These are phyloP conservation scores for Spea bombifrons DNA, from an alignment of 2,113 vertebrate species.

Conservation along the genomic window DNA sequence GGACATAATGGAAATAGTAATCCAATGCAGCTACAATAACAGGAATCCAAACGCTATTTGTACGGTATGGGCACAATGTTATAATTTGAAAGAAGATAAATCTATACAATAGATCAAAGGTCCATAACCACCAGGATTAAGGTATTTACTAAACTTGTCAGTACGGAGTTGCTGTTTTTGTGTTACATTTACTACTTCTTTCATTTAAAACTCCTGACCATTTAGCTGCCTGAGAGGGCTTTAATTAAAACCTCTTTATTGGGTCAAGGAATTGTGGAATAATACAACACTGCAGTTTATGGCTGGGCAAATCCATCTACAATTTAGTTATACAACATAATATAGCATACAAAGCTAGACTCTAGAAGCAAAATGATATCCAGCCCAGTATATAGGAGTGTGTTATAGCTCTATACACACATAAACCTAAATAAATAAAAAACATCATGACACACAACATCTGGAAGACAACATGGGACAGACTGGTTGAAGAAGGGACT, in stretches of 20 bases:
- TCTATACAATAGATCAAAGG: too few species aligned
- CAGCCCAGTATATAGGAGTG: too few species aligned
- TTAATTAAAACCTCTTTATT: slow-evolving; percentile 12
- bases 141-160: neutral
- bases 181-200: neutral
- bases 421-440: too few species aligned
- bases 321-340: neutral
- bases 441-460: too few species aligned
- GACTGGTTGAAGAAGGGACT: too few species aligned
- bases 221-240: slow-evolving; percentile 24
- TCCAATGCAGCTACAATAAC: neutral
- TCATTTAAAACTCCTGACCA: slow-evolving; percentile 9
- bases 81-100: neutral
- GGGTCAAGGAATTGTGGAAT: neutral
- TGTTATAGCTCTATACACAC: too few species aligned
- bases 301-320: neutral
- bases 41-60: neutral
- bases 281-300: neutral
- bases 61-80: neutral
- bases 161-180: too few species aligned
- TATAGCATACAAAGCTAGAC: neutral
- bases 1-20: too few species aligned
- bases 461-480: too few species aligned
- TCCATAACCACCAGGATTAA: neutral
- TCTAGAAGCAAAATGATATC: neutral